Conservation (phyloP, 64 coral and sea anemone genomes). For the Stylophora pistillata region DNA sequence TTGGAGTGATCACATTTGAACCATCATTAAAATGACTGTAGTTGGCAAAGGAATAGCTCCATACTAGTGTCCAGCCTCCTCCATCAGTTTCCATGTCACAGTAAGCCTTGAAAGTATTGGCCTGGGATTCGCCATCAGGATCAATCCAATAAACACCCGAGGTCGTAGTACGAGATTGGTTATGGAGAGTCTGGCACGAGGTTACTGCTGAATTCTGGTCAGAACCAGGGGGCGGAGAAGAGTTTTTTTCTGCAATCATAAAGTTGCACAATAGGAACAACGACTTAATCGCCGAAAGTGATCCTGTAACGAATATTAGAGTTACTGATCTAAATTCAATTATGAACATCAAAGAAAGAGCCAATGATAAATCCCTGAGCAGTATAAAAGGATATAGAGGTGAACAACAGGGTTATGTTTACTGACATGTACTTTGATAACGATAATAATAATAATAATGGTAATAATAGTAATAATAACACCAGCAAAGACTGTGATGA, state of each 20-base stretch:
- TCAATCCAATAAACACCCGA: constrained; percentile 41
- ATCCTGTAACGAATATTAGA: no score
- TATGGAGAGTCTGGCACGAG: constrained; percentile 14
- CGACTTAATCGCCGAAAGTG: no score
- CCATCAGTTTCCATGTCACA: constrained; percentile 12
- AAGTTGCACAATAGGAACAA: no score
- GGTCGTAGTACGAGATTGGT: not conserved
- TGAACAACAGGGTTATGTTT: no score
- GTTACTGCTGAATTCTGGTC: not conserved
- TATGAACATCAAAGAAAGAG: no score
- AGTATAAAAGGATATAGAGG: no score
- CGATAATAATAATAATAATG: no score
- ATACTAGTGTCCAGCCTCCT: constrained; percentile 36
- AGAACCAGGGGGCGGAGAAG: not conserved
- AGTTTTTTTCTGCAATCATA: not conserved
- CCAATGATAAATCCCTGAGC: no score
- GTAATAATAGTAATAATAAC: no score
- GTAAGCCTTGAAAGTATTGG: constrained; percentile 41
- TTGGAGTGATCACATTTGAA: constrained; percentile 10
- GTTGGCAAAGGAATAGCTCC: constrained; percentile 10
- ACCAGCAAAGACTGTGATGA: no score
- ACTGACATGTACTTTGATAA: no score
- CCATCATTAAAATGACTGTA: not conserved
- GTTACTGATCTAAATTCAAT: not conserved
- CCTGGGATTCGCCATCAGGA: constrained; percentile 15